These are phyloP conservation scores for Chlorodrepanis virens DNA, from an alignment of 2,113 vertebrate genomes.

Conservation along the genomic window DNA sequence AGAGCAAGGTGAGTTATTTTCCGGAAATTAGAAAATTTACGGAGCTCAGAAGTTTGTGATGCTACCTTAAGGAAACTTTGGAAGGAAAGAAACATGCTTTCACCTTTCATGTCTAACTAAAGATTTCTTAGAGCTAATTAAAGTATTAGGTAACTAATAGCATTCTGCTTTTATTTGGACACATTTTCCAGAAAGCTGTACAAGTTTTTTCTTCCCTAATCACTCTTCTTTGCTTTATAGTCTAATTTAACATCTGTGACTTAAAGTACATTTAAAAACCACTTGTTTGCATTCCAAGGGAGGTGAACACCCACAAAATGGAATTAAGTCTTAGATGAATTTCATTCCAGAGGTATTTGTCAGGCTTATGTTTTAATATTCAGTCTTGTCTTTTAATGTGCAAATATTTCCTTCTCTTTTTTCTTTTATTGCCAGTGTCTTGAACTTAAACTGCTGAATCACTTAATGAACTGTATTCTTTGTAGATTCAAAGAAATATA, in stretches of 20 bases:
- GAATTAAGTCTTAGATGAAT: not conserved
- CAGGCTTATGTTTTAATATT: not conserved
- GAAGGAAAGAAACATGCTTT: not conserved
- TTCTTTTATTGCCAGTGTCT: not conserved
- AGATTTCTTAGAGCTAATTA: not conserved
- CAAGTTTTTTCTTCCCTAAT: not conserved
- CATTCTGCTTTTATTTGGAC: not conserved
- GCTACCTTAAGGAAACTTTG: not conserved
- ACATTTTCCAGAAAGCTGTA: not conserved
- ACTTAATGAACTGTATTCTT: not conserved
- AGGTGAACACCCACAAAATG: not conserved
- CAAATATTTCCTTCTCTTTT: not conserved
- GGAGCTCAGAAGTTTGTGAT: not conserved
- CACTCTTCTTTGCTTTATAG: not conserved
- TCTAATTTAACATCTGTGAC: not conserved
- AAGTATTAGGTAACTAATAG: not conserved
- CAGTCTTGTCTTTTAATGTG: not conserved
- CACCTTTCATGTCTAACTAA: not conserved
- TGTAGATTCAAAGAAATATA: not conserved
- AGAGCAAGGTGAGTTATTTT: slow-evolving; percentile 74
- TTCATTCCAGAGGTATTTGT: not conserved
- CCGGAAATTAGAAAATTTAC: not conserved
- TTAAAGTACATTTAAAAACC: not conserved
- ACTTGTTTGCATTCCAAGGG: not conserved
- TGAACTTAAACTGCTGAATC: not conserved